These are phyloP conservation scores for Merodon equestris DNA, from an alignment of 2,888 invertebrate species.

Conservation along the genomic window DNA sequence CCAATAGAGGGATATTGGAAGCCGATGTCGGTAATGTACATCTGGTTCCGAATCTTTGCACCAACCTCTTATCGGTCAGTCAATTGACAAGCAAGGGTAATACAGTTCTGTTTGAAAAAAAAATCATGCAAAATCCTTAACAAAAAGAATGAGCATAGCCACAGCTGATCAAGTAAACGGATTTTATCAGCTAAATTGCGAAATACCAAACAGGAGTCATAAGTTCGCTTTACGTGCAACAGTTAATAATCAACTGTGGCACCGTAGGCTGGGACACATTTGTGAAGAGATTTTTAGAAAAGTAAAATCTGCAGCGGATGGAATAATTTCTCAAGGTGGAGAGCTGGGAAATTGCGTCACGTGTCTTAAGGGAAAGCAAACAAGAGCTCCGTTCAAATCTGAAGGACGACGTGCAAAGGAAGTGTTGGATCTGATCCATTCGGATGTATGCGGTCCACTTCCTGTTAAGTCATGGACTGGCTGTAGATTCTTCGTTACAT, in stretches of 20 bases:
- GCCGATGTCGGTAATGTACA: conserved; percentile 8
- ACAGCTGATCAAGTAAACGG: too few species aligned
- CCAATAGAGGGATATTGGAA: background rate
- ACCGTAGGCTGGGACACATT: conserved; percentile 69
- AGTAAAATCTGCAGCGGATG: background rate
- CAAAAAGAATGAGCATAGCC: too few species aligned
- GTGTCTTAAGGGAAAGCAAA: conserved; percentile 69
- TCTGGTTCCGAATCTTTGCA: conserved; percentile 27
- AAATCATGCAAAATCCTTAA: conserved; percentile 53
- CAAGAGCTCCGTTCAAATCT: conserved; percentile 62
- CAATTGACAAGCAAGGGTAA: conserved; percentile 49
- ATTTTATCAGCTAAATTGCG: too few species aligned
- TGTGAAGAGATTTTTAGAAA: conserved; percentile 24
- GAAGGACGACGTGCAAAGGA: conserved; percentile 55
- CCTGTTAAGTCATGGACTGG: conserved; percentile 52
- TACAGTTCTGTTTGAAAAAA: conserved; percentile 57
- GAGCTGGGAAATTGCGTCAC: background rate
- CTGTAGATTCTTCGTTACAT: conserved; percentile 73
- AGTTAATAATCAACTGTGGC: conserved; percentile 58
- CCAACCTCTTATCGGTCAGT: conserved; percentile 51
- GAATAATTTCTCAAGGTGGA: background rate
- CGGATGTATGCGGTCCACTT: conserved; percentile 76
- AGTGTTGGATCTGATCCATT: conserved; percentile 72
- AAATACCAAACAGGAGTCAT: too few species aligned
- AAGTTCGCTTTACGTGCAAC: too few species aligned